A percentile compares a stretch with the other conserved stretches of the same genome.
Evolutionary conservation across 2,113 vertebrate genomes (phyloP).

Genomic region (Girardinichthys multiradiatus): DNA sequence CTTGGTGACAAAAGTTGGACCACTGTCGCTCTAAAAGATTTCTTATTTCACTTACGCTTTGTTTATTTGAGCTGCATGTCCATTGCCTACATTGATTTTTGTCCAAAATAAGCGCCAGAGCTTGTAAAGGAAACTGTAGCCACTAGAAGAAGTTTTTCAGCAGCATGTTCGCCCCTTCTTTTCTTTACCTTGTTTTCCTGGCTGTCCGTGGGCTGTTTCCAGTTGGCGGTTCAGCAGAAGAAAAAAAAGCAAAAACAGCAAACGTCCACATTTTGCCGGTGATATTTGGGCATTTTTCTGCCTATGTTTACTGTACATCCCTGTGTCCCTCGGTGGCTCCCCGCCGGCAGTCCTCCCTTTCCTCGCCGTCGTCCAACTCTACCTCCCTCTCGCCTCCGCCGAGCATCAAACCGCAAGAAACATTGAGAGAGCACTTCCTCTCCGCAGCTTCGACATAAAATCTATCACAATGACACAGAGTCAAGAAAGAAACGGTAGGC

Average conservation of each 20-base stretch:
- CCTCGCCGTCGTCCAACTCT: conserved; percentile 53
- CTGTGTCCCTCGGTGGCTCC: conserved; percentile 70
- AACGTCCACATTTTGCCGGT: conserved; percentile 56
- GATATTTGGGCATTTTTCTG: conserved; percentile 79
- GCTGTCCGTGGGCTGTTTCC: conserved; percentile 55
- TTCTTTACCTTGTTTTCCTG: conserved; percentile 67
- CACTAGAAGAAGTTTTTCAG: conserved; percentile 62
- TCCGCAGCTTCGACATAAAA: conserved; percentile 37
- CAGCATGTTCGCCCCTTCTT: neutral
- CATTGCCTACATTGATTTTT: neutral
- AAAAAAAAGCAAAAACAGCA: conserved; percentile 51
- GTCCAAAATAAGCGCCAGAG: neutral
- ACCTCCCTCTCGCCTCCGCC: conserved; percentile 36
- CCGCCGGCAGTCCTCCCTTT: conserved; percentile 65
- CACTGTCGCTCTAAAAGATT: neutral
- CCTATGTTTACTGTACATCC: conserved; percentile 86
- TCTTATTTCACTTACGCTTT: neutral
- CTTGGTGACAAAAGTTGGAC: neutral
- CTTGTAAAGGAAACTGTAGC: neutral
- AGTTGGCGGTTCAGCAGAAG: conserved; percentile 64
- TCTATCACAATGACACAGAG: no score
- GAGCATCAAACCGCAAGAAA: neutral
- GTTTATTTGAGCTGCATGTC: neutral
- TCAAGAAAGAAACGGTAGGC: no score
- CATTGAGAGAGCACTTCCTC: conserved; percentile 3